Evolutionary conservation across 2,888 invertebrate species (phyloP).

Genomic region (Aspidiotus destructor): DNA sequence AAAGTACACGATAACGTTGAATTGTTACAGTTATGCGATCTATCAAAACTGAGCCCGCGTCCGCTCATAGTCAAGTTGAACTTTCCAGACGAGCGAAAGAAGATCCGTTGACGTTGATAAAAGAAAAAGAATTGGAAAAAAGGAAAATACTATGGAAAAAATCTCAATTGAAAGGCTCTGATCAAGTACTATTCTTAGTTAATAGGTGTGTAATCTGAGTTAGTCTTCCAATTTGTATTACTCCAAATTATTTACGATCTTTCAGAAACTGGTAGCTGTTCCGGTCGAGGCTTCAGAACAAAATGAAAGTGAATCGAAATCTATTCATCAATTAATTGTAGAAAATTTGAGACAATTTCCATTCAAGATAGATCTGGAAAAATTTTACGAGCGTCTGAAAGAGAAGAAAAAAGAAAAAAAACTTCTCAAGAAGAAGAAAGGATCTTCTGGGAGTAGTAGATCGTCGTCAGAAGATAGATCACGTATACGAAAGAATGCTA

Average conservation of each 20-base stretch:
- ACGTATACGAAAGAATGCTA: too few relatives aligned
- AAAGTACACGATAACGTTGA: too few relatives aligned
- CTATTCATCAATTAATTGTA: slow-evolving; percentile 15
- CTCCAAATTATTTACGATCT: background rate
- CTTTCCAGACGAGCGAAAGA: slow-evolving; percentile 8
- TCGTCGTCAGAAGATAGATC: too few relatives aligned
- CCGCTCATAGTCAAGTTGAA: slow-evolving; percentile 20
- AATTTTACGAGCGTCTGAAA: slow-evolving; percentile 11
- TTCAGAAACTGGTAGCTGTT: background rate
- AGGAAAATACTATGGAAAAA: slow-evolving; percentile 18
- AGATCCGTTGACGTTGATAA: slow-evolving; percentile 21
- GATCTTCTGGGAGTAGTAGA: too few relatives aligned
- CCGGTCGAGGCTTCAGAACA: background rate
- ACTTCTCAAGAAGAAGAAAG: background rate
- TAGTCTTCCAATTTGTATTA: too few relatives aligned
- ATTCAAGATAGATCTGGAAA: slow-evolving; percentile 18
- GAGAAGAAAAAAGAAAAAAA: slow-evolving; percentile 25
- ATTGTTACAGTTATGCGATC: slow-evolving; percentile 23
- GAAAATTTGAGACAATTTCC: slow-evolving; percentile 14
- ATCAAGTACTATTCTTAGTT: background rate
- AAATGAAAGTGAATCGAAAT: slow-evolving; percentile 1
- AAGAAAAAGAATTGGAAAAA: slow-evolving; percentile 26
- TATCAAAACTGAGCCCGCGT: slow-evolving; percentile 5
- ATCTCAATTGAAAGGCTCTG: slow-evolving; percentile 21
- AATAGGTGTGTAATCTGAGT: too few relatives aligned